Conservation (phyloP, 2,888 invertebrate species). For the Crossocerus cetratus region DNA sequence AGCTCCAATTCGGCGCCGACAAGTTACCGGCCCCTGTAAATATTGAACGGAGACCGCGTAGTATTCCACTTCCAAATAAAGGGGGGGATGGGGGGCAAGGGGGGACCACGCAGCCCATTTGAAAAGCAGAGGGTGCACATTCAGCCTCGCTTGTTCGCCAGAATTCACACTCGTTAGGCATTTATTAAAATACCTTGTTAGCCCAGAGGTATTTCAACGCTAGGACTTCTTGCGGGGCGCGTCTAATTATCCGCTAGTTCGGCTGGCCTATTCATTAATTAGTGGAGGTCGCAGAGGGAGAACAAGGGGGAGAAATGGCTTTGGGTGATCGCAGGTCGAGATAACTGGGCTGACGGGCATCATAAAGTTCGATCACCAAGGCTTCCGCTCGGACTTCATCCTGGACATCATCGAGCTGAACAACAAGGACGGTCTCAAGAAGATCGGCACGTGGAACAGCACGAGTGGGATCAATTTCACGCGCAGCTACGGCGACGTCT, state of each 20-base stretch:
- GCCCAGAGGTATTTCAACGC: neutral
- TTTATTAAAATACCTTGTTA: conserved; percentile 6
- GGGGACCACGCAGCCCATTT: neutral
- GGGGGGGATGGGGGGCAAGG: no score
- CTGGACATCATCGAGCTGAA: conserved; percentile 93
- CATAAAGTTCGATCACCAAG: conserved; percentile 96
- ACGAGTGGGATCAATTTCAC: conserved; percentile 93
- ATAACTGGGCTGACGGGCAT: conserved; percentile 95
- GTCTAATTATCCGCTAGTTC: neutral
- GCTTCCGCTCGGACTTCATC: conserved; percentile 93
- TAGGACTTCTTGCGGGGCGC: neutral
- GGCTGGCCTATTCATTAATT: neutral
- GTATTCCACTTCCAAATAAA: no score
- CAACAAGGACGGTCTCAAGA: conserved; percentile 88
- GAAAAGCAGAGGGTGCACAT: neutral
- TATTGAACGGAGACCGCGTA: neutral
- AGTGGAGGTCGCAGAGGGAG: neutral
- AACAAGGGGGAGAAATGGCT: no score
- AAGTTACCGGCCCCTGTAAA: neutral
- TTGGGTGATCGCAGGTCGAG: conserved; percentile 83
- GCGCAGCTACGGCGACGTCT: conserved; percentile 89
- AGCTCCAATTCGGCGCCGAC: no score
- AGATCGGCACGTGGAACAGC: conserved; percentile 93
- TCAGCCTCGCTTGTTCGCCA: neutral
- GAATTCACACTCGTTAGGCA: conserved; percentile 4